A percentile compares a stretch with the other conserved stretches of the same genome.
These are phyloP conservation scores for Drosophila mimica DNA, from an alignment of 2,888 invertebrate species.

Conservation along the genomic window DNA sequence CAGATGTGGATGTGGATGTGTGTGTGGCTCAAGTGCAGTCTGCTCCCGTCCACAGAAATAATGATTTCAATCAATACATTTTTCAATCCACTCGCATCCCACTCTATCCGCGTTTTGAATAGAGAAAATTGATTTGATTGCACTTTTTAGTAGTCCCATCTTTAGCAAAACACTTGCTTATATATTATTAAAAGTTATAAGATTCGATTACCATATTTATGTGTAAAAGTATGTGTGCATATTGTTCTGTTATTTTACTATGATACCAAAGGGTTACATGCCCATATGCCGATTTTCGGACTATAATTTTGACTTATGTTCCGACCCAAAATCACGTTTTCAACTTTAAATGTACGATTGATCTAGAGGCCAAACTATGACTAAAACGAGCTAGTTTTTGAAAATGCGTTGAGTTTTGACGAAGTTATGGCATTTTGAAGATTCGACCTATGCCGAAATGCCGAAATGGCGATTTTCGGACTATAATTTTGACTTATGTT, in stretches of 20 bases:
- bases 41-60: background rate
- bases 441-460: too few relatives aligned
- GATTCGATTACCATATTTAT: background rate
- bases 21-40: slow-evolving; percentile 18
- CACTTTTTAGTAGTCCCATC: background rate
- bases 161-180: background rate
- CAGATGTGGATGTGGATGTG: background rate
- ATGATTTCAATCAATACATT: slow-evolving; percentile 15
- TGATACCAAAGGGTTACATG: too few relatives aligned
- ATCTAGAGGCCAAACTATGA: too few relatives aligned
- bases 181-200: background rate
- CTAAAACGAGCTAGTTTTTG: too few relatives aligned
- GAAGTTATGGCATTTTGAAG: too few relatives aligned
- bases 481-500: too few relatives aligned
- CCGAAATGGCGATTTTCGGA: too few relatives aligned
- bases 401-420: too few relatives aligned
- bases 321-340: too few relatives aligned
- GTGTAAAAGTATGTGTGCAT: background rate
- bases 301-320: too few relatives aligned
- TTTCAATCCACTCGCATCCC: slow-evolving; percentile 8
- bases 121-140: slow-evolving; percentile 12
- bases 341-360: too few relatives aligned
- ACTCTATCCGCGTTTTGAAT: background rate
- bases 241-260: background rate
- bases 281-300: too few relatives aligned